Evolutionary conservation across 2,888 invertebrate genomes (phyloP).

Genomic region (Xylota sylvarum): DNA sequence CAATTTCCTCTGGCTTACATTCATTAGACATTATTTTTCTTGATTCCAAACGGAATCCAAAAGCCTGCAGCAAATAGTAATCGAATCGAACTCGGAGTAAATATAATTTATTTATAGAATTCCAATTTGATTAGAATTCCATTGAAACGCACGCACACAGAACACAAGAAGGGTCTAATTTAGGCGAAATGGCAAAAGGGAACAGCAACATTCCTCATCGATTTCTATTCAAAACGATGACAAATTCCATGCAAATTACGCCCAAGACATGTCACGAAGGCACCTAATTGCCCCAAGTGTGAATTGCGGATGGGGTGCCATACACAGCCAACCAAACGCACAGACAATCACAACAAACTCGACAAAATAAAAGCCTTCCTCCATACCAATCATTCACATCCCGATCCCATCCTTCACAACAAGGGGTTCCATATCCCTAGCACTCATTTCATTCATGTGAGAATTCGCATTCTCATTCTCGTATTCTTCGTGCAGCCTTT

Average conservation of each 20-base stretch:
- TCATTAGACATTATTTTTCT: not conserved
- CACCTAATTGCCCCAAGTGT: slow-evolving; percentile 55
- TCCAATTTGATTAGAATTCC: slow-evolving; percentile 37
- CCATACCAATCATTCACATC: slow-evolving; percentile 31
- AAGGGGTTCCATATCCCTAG: not conserved
- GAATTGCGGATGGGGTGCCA: slow-evolving; percentile 6
- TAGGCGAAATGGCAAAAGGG: not conserved
- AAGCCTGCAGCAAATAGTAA: not conserved
- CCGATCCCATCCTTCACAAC: not conserved
- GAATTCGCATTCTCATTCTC: slow-evolving; percentile 19
- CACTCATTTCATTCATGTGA: slow-evolving; percentile 28
- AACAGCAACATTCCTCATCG: slow-evolving; percentile 38
- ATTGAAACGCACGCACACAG: slow-evolving; percentile 34
- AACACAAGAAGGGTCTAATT: slow-evolving; percentile 46
- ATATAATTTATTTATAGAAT: slow-evolving; percentile 42
- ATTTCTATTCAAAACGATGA: slow-evolving; percentile 51
- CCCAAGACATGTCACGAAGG: slow-evolving; percentile 46
- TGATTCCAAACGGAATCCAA: not conserved
- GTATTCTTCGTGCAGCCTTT: slow-evolving; percentile 13
- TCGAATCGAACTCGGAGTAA: not conserved
- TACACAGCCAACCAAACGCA: slow-evolving; percentile 5
- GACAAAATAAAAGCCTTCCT: slow-evolving; percentile 19
- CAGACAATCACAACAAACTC: slow-evolving; percentile 48
- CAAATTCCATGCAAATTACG: slow-evolving; percentile 60
- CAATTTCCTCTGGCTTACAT: too few species aligned